Base-by-base conservation (phyloP, 2,113 vertebrate genomes). In the Mola mola region DNA sequence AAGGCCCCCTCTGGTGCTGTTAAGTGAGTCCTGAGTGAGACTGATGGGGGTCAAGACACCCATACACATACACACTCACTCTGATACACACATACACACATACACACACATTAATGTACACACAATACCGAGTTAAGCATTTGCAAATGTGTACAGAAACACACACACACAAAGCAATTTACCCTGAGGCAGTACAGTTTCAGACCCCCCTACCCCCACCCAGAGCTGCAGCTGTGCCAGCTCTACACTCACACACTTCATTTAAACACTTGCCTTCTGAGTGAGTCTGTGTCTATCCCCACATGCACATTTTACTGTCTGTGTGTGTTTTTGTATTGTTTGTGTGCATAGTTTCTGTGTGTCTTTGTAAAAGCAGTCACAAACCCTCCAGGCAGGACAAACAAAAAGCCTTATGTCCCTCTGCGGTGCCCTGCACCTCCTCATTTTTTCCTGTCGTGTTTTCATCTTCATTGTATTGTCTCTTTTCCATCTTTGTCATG, bases 11-110 rank as follows among this genome's bases (percentile, higher is more conserved):
- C 79, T 84, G 87, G 81, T 88, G 85, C 83, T 67, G 81, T 86
- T 86, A 88, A 90, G 83, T 87, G 78, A 89, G 83, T 88, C 79
- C 83, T 90, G 90, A 92, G 87, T 91, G 88, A 90, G 90, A 92
- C 90, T 91, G 90, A 92, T 92, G 89, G 86, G 81, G 90, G 89
- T 92, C 88, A 75, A 57, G 85, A 84, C 89, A 79, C 55, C 50
- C 66, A 49, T 22, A 57, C 47, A 52, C 69, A 67, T 38, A 38
- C 41, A 73, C 47, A 47, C 41, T 2, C 50, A 61, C 48, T 5
- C n/a, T n/a, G n/a, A 38, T 69, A 72, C 21, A 21, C 29, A 70
- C 40, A 41, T 17, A 44, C 28, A 33, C 15, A 48, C 9, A 49
- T 19, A 42, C 36, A 42, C 10, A 31, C n/a, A 69, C 55, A 66